Evolutionary conservation across 2,113 vertebrate genomes (phyloP).

Genomic region (Bucco capensis): DNA sequence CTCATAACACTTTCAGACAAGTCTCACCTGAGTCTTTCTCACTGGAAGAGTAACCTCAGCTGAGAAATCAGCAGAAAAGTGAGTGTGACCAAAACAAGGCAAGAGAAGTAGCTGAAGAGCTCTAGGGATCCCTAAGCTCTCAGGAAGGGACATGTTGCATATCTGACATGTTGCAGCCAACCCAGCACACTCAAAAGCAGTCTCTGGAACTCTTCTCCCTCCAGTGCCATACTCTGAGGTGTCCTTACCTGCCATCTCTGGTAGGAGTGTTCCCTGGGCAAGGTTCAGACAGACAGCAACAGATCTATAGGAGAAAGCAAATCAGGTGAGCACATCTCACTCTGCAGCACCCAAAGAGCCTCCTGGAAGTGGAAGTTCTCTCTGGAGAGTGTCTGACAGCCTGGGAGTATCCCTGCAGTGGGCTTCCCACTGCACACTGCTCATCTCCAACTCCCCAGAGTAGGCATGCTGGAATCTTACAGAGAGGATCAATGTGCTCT

Average conservation of each 20-base stretch:
- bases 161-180: neutral
- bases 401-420: rapidly evolving
- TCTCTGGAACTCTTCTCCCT: neutral
- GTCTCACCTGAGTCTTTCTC: neutral
- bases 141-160: rapidly evolving
- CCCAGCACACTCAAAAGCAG: neutral
- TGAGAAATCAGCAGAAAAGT: neutral
- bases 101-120: neutral
- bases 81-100: neutral
- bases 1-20: neutral
- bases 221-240: rapidly evolving
- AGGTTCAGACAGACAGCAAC: neutral
- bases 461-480: neutral
- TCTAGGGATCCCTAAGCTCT: neutral
- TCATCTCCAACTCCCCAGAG: rapidly evolving
- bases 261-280: neutral
- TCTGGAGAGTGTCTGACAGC: neutral
- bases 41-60: neutral
- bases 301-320: neutral
- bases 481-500: neutral
- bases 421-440: neutral
- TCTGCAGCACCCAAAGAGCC: neutral
- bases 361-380: neutral
- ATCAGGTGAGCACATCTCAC: neutral
- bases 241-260: constrained; percentile 63